phyloP scores from a whole-genome alignment of 2,888 invertebrate genomes.

The Trichogramma dendrolimi region DNA sequence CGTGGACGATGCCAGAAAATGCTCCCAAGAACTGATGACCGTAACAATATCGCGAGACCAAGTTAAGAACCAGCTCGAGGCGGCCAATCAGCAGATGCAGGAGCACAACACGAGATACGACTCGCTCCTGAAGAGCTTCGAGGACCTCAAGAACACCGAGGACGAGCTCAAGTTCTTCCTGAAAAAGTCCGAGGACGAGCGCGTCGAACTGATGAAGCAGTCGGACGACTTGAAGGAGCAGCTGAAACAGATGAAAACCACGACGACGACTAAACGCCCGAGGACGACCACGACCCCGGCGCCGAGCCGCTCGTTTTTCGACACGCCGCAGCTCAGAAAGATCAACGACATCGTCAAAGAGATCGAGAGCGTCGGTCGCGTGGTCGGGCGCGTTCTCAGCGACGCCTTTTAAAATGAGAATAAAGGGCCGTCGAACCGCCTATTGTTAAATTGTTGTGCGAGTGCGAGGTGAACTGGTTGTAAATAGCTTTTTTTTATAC shows the following conservation, averaged over 20 bases:
- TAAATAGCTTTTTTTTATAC: too few species aligned
- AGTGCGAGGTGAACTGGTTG: too few species aligned
- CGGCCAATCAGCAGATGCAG: not conserved
- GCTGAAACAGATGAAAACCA: not conserved
- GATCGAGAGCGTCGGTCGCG: slow-evolving; percentile 23
- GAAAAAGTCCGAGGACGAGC: not conserved
- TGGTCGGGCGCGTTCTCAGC: slow-evolving; percentile 9
- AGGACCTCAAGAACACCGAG: not conserved
- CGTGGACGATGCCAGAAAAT: too few species aligned
- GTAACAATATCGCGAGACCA: not conserved
- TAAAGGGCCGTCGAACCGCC: too few species aligned
- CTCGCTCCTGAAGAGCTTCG: not conserved
- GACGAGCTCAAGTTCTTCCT: not conserved
- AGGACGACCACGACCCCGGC: slow-evolving; percentile 1
- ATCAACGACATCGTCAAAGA: slow-evolving; percentile 21
- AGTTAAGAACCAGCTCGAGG: not conserved
- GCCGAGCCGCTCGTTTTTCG: slow-evolving; percentile 1
- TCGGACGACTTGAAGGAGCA: not conserved
- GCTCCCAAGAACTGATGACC: too few species aligned
- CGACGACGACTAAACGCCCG: not conserved
- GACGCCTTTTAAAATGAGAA: slow-evolving; percentile 1
- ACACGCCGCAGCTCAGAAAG: slow-evolving; percentile 1
- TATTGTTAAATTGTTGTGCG: too few species aligned
- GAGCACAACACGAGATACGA: too few species aligned
- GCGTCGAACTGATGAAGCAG: not conserved